Base-by-base conservation (phyloP, 2,888 invertebrate genomes). In the Diachrysia chrysitis region DNA sequence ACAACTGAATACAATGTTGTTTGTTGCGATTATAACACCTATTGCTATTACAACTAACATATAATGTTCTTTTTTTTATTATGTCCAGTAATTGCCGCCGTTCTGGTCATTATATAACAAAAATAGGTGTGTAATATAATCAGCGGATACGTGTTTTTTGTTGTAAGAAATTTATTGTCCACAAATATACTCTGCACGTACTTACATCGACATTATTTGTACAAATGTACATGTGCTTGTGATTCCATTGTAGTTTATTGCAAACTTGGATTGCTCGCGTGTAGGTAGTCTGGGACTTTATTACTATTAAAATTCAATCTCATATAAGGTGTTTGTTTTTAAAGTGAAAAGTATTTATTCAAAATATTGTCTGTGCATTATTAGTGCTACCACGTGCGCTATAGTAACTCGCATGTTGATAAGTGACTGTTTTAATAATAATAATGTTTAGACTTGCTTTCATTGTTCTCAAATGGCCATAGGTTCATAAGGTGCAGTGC, bases 391-490 rank as follows among this genome's bases (percentile, higher is more conserved):
- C 62, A 69, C 57, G 69, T 63, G 67, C 62, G 56, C 77, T 71
- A 60, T 64, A 46, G 59, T 73, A 63, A 53, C 37, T 60, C 57
- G 58, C 70, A 51, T 77, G 66, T 72, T 71, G 63, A 60, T 79
- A 71, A 68, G 68, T 70, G 68, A 66, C 74, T 72, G 71, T 77
- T 81, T 56, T 46, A 68, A 68, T 76, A 69, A 66, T 75, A 73
- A 72, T 78, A 74, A 71, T 81, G 76, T 80, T 75, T 77, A 65
- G 70, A 69, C 29, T 73, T 69, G 53, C 53, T 71, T 65, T 67
- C 72, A 82, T 79, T 82, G 79, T 83, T 78, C 73, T 79, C 25
- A 61, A 64, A 69, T 68, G 54, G 61, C 66, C 63, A 69, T 73
- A 71, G 64, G 53, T 60, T 59, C 60, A 37, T 61, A 53, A 57